Percentiles rank a stretch among this genome's conserved stretches.
These are phyloP conservation scores for Numenius phaeopus DNA, from an alignment of 2,797 vertebrate genomes.

Conservation along the genomic window DNA sequence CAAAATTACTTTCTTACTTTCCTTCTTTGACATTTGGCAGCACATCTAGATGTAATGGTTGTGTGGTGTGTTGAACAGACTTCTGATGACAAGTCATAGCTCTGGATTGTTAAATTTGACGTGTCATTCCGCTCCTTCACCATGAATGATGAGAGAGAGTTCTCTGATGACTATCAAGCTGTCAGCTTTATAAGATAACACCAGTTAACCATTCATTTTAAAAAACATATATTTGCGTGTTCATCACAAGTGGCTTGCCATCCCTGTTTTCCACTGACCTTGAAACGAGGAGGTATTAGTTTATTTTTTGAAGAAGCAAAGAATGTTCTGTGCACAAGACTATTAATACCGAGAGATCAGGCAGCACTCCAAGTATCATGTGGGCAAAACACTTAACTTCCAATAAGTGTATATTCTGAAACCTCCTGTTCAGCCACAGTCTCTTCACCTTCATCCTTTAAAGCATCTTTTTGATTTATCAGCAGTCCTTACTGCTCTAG, in stretches of 20 bases:
- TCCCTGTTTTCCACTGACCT: constrained; percentile 18
- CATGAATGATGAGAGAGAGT: background rate
- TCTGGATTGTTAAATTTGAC: constrained; percentile 12
- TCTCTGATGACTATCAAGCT: constrained; percentile 8
- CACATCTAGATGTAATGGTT: background rate
- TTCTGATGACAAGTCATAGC: constrained; percentile 3
- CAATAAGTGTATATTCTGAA: constrained; percentile 25
- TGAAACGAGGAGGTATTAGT: background rate
- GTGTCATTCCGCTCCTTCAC: background rate
- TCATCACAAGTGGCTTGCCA: background rate
- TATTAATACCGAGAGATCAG: constrained; percentile 19
- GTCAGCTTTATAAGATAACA: background rate
- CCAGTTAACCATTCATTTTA: background rate
- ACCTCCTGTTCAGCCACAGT: background rate
- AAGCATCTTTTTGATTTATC: background rate
- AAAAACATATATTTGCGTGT: background rate
- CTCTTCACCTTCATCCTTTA: constrained; percentile 10
- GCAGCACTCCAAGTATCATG: constrained; percentile 33
- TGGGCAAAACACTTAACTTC: constrained; percentile 29
- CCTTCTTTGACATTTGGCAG: constrained; percentile 26
- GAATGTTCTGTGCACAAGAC: background rate
- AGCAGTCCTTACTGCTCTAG: background rate
- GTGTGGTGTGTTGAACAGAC: background rate
- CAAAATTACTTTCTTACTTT: constrained; percentile 33
- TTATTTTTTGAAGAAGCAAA: constrained; percentile 22